Base-by-base conservation (phyloP, 2,888 invertebrate species). In the Himalopsyche japonica region DNA sequence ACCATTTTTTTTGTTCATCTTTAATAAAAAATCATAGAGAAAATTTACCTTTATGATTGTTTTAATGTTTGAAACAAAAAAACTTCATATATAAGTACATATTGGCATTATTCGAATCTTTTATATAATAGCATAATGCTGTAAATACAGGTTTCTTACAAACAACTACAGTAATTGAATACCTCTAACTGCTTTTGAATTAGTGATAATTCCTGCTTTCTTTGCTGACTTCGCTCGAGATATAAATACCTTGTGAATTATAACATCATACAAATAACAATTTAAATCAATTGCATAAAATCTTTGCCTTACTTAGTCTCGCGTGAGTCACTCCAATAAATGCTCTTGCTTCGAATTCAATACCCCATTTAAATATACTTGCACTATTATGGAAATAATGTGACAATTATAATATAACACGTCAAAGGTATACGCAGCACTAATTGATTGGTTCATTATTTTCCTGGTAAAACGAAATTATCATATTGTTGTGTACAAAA, bases 341-440 rank as follows among this genome's bases (percentile, higher is more conserved):
- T 27, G 76, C 76, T 34, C 34, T 64, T 20, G 30, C 47, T 70
- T 20, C 48, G 76, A 76, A 76, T 76, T 48, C 76, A 47, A 47
- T 27, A 81, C 18, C 48, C 15, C 24, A 70, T 70, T 81, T 81
- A 43, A 81, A 70, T 81, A 81, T 27, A 64, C 81, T 81, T 37
- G 57, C 10, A 10, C 57, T 15, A 57, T 57, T 57, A 57, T 20
- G 24, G 57, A 57, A 57, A 57, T 57, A 57, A 57, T 57, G 20
- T 57, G 57, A 57, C 57, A 57, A 15, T 10, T 10, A 43, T 15
- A 43, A 15, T 20, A 24, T 20, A 57, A 57, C 20, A 20, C 10
- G 20, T 76, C 32, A 76, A n/a, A n/a, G n/a, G n/a, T 76, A 32
- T 76, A 30, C 32, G 57, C 24, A 20, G 6, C 20, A 24, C 20